Evolutionary conservation across 2,797 vertebrate species (phyloP).

Genomic region (Malurus leucopterus): DNA sequence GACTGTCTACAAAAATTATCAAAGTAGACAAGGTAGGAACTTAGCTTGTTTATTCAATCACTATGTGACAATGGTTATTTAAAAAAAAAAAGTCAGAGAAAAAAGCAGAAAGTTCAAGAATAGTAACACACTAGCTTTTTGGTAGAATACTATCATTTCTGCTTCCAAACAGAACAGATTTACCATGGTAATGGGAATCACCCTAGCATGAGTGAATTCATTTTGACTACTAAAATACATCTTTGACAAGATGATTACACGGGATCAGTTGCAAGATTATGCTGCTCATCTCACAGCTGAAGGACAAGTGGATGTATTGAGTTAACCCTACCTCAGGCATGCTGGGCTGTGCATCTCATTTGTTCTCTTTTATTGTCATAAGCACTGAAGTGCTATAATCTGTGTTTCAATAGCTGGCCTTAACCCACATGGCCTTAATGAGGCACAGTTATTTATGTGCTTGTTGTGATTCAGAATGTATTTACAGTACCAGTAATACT

Average conservation of each 20-base stretch:
- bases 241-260: slow-evolving; percentile 51
- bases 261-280: slow-evolving; percentile 40
- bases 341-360: not conserved
- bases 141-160: slow-evolving; percentile 4
- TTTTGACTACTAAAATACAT: slow-evolving; percentile 42
- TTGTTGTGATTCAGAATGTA: not conserved
- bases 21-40: not conserved
- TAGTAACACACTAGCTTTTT: not conserved
- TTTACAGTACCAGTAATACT: not conserved
- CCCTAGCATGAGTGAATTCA: slow-evolving; percentile 39
- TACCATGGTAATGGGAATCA: slow-evolving; percentile 17
- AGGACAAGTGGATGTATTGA: slow-evolving; percentile 4
- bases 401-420: not conserved
- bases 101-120: not conserved
- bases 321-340: not conserved
- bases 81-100: not conserved
- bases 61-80: not conserved
- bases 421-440: not conserved
- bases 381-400: not conserved
- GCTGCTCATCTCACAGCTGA: slow-evolving; percentile 37
- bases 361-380: not conserved
- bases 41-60: not conserved
- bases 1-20: not conserved
- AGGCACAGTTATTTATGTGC: not conserved
- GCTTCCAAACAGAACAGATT: not conserved